Percentiles rank a stretch among this genome's conserved stretches.
Conservation (phyloP, 2,113 vertebrate genomes). For the Myiagra hebetior region DNA sequence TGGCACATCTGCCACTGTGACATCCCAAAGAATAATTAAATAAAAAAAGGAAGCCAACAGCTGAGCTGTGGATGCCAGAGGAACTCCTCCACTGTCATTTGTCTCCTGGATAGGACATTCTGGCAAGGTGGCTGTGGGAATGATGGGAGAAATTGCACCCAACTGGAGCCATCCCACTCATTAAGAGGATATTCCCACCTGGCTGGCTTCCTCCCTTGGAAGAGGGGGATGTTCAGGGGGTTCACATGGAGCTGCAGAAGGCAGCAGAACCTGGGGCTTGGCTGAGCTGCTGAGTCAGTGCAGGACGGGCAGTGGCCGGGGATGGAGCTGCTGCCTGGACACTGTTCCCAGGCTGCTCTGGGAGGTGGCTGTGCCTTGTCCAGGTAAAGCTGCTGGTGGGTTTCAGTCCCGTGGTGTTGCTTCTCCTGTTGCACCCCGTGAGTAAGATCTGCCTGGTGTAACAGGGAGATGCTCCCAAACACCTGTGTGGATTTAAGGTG, state of each 20-base stretch:
- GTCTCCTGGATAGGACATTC: neutral
- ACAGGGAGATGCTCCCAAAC: neutral
- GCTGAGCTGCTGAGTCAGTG: neutral
- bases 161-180: fast-evolving
- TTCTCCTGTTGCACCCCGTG: neutral
- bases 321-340: neutral
- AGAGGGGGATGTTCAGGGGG: neutral
- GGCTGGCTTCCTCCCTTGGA: neutral
- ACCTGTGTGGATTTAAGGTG: fast-evolving
- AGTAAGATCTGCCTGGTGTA: neutral
- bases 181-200: fast-evolving
- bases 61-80: neutral
- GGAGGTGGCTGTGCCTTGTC: no score
- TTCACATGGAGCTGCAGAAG: neutral
- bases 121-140: neutral
- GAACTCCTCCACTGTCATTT: neutral
- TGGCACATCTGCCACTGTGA: neutral
- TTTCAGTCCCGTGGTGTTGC: neutral
- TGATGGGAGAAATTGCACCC: fast-evolving
- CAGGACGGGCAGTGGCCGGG: neutral
- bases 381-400: neutral
- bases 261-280: neutral
- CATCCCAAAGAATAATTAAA: neutral
- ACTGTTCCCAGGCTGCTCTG: neutral
- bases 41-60: neutral